These are phyloP conservation scores for Smithornis capensis DNA, from an alignment of 2,113 vertebrate species.

Conservation along the genomic window DNA sequence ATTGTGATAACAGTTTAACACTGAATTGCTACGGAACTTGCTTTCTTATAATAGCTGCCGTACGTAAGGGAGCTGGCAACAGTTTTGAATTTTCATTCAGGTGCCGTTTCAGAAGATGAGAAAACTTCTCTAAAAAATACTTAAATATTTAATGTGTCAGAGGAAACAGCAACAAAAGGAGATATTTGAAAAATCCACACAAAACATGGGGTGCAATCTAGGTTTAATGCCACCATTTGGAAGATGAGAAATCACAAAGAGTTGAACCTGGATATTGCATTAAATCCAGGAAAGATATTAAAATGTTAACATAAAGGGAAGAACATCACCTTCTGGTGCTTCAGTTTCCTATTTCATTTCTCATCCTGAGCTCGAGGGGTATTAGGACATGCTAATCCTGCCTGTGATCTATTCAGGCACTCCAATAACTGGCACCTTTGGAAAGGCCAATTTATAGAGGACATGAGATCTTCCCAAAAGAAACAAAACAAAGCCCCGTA, in stretches of 20 bases:
- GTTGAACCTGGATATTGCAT: background rate
- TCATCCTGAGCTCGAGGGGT: background rate
- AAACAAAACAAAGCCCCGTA: background rate
- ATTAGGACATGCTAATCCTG: background rate
- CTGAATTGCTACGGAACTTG: constrained; percentile 27
- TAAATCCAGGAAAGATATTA: background rate
- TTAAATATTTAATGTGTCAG: background rate
- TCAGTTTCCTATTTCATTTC: background rate
- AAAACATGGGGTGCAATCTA: background rate
- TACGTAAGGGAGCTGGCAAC: constrained; percentile 27
- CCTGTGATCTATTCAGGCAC: background rate
- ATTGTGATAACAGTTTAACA: background rate
- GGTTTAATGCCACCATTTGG: background rate
- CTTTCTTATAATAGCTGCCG: constrained; percentile 50
- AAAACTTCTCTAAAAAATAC: constrained; percentile 1
- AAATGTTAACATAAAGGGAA: background rate
- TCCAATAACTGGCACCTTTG: background rate
- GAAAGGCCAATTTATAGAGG: background rate
- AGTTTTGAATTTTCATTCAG: constrained; percentile 45
- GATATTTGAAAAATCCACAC: background rate
- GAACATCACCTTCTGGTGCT: background rate
- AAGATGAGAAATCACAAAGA: background rate
- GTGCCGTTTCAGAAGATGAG: constrained; percentile 39
- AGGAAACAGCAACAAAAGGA: background rate
- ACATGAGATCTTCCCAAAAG: background rate